Evolutionary conservation across 2,797 vertebrate species (phyloP).

Genomic region (Euthynnus affinis): DNA sequence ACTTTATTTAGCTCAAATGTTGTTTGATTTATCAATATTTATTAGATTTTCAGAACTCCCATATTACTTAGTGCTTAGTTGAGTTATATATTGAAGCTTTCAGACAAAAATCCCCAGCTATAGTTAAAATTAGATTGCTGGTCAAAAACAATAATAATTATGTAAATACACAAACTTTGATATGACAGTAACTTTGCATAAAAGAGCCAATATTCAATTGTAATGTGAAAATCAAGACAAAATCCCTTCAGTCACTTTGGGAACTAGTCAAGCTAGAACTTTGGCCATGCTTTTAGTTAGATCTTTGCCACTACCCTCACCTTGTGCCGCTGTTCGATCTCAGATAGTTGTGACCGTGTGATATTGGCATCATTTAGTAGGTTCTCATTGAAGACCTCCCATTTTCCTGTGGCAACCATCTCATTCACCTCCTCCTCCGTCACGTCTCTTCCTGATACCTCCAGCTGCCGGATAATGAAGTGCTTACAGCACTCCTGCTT

Average conservation of each 20-base stretch:
- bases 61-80: background rate
- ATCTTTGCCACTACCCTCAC: slow-evolving; percentile 37
- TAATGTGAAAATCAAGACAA: background rate
- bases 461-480: slow-evolving; percentile 94
- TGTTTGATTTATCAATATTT: background rate
- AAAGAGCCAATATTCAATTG: background rate
- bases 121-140: too few species aligned
- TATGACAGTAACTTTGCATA: too few species aligned
- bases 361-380: slow-evolving; percentile 92
- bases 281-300: background rate
- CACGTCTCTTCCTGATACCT: slow-evolving; percentile 91
- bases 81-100: background rate
- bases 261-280: background rate
- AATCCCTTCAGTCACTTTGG: background rate
- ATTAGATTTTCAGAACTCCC: background rate
- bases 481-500: slow-evolving; percentile 95
- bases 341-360: slow-evolving; percentile 92
- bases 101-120: background rate
- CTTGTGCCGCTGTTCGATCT: slow-evolving; percentile 95
- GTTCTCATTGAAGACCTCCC: slow-evolving; percentile 97
- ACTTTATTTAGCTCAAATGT: background rate
- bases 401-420: slow-evolving; percentile 94
- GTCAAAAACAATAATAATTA: too few species aligned
- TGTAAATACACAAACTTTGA: background rate
- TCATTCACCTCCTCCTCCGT: slow-evolving; percentile 92